These are phyloP conservation scores for Exephanes ischioxanthus DNA, from an alignment of 2,888 invertebrate genomes.

Conservation along the genomic window DNA sequence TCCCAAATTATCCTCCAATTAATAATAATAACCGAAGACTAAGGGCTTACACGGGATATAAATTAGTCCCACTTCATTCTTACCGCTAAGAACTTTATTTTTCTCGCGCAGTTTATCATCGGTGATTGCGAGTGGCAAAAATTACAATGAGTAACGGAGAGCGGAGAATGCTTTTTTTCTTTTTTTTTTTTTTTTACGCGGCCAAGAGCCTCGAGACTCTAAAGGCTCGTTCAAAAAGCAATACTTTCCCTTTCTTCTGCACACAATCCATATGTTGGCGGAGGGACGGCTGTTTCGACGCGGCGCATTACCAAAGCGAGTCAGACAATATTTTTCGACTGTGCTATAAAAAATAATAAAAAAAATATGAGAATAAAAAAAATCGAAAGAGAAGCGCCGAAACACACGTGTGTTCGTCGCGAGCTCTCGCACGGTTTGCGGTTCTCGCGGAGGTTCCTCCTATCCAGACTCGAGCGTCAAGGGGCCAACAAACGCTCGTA, in stretches of 20 bases:
- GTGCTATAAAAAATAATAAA: constrained; percentile 13
- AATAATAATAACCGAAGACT: constrained; percentile 51
- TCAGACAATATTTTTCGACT: constrained; percentile 33
- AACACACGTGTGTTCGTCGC: constrained; percentile 40
- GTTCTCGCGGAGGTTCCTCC: constrained; percentile 52
- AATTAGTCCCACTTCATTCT: constrained; percentile 25
- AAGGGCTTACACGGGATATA: constrained; percentile 25
- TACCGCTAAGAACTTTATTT: constrained; percentile 10
- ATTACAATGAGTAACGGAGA: constrained; percentile 15
- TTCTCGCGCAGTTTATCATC: background rate
- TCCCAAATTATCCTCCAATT: constrained; percentile 67
- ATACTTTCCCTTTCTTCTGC: constrained; percentile 34
- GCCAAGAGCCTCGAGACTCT: constrained; percentile 23
- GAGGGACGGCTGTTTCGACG: constrained; percentile 15
- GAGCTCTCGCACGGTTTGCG: constrained; percentile 62
- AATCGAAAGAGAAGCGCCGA: background rate
- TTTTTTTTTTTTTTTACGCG: too few relatives aligned
- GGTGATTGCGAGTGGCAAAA: constrained; percentile 19
- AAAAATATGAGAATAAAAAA: background rate
- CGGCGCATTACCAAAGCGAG: constrained; percentile 44
- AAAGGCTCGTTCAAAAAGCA: constrained; percentile 29
- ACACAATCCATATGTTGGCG: background rate
- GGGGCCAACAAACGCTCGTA: constrained; percentile 47
- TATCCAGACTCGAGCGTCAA: constrained; percentile 56
- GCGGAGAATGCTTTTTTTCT: constrained; percentile 4